Base-by-base conservation (phyloP, 1,140 invertebrate genomes). In the Drosophila micromelanica region DNA sequence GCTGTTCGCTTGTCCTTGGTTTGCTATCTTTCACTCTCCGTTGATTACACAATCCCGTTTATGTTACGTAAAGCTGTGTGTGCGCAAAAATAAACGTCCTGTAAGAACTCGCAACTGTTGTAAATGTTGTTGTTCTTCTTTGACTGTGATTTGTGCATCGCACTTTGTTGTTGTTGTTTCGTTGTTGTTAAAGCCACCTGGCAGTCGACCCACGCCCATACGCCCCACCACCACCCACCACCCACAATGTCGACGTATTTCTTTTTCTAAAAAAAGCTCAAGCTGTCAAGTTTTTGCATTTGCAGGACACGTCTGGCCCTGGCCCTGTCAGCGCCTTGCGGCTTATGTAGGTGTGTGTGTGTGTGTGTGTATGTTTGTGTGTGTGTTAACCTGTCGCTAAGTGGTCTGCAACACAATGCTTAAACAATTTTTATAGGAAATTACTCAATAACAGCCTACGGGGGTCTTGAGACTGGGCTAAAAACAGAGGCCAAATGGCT, bases 11-110 rank as follows among this genome's bases (percentile, higher is more conserved):
- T 37, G 54, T 30, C 30, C 38, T 13, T 35, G 13, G 32, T 6
- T 48, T 32, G 17, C 54, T 45, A 55, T 62, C 32, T 55, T 48
- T 46, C 63, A 23, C 35, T 40, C 54, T 5, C 40, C 60, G 54
- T 77, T 78, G 84, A 73, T 87, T 87, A 76, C 82, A 87, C 82
- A 87, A 87, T 87, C 62, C 64, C 52, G 76, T 76, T 73, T 70
- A 63, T 70, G 84, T 87, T 87, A 87, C 82, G 84, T 87, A 87
- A 87, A 87, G 54, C 68, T 52, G 64, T 35, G 32, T 52, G 49
- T 69, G 70, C 74, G 74, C 76, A 77, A 72, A 84, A 82, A 85
- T 78, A 82, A 70, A 77, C 63, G 63, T 78, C 75, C 84, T 87
- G 62, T 51, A 73, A 76, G 59, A 54, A 56, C 69, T 20, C 43